Evolutionary conservation across 2,113 vertebrate species (phyloP), one percentile per base, ranked within the genome.

Genomic region (Sinocyclocheilus maitianheensis): DNA sequence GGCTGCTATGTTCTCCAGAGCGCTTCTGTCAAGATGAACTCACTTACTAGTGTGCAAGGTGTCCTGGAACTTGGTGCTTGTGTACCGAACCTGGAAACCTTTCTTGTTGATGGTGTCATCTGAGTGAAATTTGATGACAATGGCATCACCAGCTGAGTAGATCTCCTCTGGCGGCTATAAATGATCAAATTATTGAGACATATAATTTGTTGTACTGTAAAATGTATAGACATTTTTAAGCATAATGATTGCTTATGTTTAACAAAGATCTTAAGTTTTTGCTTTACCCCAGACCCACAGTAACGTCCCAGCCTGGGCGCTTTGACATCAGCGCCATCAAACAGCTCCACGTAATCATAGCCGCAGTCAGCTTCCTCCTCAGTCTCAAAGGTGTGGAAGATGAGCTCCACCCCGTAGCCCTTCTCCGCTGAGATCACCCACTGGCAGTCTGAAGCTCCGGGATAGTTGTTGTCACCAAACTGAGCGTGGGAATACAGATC

Each of bases 391-490:
- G 96, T 97, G 91, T 97, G 97, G 94, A 99, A 99, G 90, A 97
- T 95, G 88, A 99, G 94, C 93, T 98, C 97, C 91, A 99, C 97
- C 0, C 98, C 97, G 0, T 97, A 98, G 11, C 97, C 97, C 65
- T 97, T 97, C 93, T 99, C 97, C 0, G 98, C 97, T 55, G 96
- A 95, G 81, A 99, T 95, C 93, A 98, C 95, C 97, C 98, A 99
- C 88, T 96, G 94, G 0, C 97, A 99, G 90, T 98, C 97, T 0
- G 94, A 94, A 0, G 95, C 96, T 0, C 96, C 92, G 0, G 97
- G 97, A 90, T 99, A 98, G 92, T 97, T 98, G 93, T 98, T 98
- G 83, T 99, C 98, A 0, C 98, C 98, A 24, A 99, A 99, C 91
- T 97, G 97, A 0, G 98, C 97, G 3, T 99, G 97, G 4, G 98